phyloP scores from a whole-genome alignment of 2,888 invertebrate species.

The Muschampia plurimacula region DNA sequence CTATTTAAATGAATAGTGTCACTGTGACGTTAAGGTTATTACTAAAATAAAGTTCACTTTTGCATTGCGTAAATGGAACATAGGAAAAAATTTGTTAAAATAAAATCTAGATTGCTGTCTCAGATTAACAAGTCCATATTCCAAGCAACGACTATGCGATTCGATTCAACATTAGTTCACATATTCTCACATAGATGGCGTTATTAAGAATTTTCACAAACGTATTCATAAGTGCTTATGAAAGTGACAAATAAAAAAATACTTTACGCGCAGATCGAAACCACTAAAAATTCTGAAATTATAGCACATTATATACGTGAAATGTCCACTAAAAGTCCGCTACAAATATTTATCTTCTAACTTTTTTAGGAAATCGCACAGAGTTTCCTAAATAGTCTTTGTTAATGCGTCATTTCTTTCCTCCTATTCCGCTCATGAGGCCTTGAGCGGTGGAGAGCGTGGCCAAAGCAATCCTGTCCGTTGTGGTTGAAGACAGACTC shows the following conservation, averaged over 20 bases:
- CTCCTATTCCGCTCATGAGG: constrained; percentile 68
- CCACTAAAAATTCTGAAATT: neutral
- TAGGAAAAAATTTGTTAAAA: neutral
- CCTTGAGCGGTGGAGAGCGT: constrained; percentile 74
- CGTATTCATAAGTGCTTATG: neutral
- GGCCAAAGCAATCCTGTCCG: constrained; percentile 71
- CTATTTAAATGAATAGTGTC: too few relatives aligned
- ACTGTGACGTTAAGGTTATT: too few relatives aligned
- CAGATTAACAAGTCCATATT: neutral
- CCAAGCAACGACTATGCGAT: neutral
- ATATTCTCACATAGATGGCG: constrained; percentile 3
- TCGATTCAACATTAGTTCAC: neutral
- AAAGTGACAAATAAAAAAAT: neutral
- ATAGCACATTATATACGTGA: neutral
- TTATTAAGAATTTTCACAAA: neutral
- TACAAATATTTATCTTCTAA: constrained; percentile 60
- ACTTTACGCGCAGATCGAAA: neutral
- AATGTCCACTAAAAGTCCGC: neutral
- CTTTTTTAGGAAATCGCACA: constrained; percentile 66
- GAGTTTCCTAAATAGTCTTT: constrained; percentile 57
- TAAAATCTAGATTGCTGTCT: neutral
- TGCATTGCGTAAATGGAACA: neutral
- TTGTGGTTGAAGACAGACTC: constrained; percentile 52
- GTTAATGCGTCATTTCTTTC: constrained; percentile 82
- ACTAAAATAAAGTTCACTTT: neutral